Evolutionary conservation across 1,140 invertebrate genomes (phyloP).

Genomic region (Trachymyrmex septentrionalis): DNA sequence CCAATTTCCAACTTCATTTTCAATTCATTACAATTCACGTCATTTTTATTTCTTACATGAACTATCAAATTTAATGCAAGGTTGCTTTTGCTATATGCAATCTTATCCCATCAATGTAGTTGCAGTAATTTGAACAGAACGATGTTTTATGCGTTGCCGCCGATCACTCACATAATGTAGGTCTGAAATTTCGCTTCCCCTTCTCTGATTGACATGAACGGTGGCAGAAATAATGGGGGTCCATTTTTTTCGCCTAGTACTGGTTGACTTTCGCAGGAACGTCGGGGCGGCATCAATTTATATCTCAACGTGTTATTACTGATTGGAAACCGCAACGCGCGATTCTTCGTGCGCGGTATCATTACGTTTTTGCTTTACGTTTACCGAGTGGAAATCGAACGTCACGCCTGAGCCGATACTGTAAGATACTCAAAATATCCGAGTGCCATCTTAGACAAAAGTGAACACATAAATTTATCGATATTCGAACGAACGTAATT

Average conservation of each 20-base stretch:
- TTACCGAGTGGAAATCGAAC: slow-evolving; percentile 22
- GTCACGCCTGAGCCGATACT: slow-evolving; percentile 32
- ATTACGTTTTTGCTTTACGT: slow-evolving; percentile 61
- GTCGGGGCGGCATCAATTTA: slow-evolving; percentile 23
- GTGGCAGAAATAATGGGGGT: slow-evolving; percentile 28
- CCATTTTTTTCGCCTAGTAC: background rate
- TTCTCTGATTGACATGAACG: background rate
- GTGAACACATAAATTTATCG: slow-evolving; percentile 31
- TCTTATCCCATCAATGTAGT: background rate
- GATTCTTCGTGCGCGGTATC: slow-evolving; percentile 48
- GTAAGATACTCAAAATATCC: slow-evolving; percentile 22
- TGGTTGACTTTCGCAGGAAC: slow-evolving; percentile 26
- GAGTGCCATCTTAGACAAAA: background rate
- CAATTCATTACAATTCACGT: slow-evolving; percentile 1
- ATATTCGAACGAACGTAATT: slow-evolving; percentile 29
- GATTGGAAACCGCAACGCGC: slow-evolving; percentile 58
- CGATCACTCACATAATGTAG: background rate
- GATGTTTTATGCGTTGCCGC: background rate
- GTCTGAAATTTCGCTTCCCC: background rate
- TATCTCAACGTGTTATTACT: slow-evolving; percentile 42
- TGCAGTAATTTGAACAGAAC: background rate
- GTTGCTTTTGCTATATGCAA: slow-evolving; percentile 3
- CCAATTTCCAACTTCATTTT: slow-evolving; percentile 11
- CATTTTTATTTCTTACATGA: background rate
- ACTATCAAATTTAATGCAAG: background rate